Conservation (phyloP, 2,888 invertebrate species). For the Stramonita haemastoma region DNA sequence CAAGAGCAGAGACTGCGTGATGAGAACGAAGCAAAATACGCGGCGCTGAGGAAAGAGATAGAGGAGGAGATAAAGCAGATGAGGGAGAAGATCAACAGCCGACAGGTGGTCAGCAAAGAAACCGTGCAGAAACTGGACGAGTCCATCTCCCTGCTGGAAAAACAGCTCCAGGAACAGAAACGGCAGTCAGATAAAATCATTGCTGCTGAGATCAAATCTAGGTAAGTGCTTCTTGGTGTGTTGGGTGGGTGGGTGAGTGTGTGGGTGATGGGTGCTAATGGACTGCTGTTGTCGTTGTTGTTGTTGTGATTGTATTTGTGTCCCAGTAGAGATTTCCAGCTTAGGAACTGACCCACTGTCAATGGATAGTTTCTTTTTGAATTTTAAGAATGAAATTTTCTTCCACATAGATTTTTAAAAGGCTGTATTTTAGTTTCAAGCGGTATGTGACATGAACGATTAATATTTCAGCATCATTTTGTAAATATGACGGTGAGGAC, state of each 20-base stretch:
- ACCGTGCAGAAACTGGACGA: slow-evolving; percentile 75
- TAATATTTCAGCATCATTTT: too few species aligned
- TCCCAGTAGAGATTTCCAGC: too few species aligned
- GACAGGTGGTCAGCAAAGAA: slow-evolving; percentile 70
- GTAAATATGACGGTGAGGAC: too few species aligned
- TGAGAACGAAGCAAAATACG: slow-evolving; percentile 68
- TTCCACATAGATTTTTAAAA: too few species aligned
- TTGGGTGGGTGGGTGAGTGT: background rate
- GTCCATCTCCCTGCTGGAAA: slow-evolving; percentile 74
- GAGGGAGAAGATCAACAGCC: slow-evolving; percentile 68
- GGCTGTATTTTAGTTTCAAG: too few species aligned
- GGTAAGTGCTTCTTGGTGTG: slow-evolving; percentile 59
- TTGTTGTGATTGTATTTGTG: too few species aligned
- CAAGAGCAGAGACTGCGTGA: slow-evolving; percentile 69
- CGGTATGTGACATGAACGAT: too few species aligned
- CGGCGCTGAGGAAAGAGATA: slow-evolving; percentile 65
- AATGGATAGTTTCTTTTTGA: too few species aligned
- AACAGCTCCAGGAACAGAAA: slow-evolving; percentile 73
- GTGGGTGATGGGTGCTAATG: background rate
- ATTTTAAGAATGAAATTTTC: too few species aligned
- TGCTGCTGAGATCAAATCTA: slow-evolving; percentile 76
- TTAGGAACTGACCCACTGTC: too few species aligned
- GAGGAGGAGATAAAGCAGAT: slow-evolving; percentile 66
- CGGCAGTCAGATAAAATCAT: slow-evolving; percentile 75
- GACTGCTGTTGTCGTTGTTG: background rate